Evolutionary conservation across 2,888 invertebrate genomes (phyloP).

Genomic region (Stenchaetothrips biformis): DNA sequence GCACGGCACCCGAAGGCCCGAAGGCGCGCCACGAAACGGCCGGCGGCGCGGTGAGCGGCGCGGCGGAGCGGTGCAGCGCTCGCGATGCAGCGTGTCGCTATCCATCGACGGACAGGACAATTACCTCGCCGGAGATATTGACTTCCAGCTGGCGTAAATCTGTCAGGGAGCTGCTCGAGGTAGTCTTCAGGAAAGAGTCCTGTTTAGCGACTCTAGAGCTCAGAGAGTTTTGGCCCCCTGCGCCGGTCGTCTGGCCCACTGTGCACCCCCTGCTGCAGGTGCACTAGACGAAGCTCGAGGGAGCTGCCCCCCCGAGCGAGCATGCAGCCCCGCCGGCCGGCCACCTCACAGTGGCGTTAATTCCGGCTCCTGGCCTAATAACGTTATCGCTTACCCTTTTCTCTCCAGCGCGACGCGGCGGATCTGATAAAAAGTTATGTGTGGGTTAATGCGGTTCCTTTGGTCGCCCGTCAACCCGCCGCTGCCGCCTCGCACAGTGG

Average conservation of each 20-base stretch:
- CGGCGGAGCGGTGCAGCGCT: not conserved
- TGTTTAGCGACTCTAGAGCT: too few species aligned
- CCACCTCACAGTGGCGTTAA: not conserved
- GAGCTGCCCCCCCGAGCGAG: not conserved
- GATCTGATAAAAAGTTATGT: constrained; percentile 23
- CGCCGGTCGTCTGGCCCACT: too few species aligned
- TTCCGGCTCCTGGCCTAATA: not conserved
- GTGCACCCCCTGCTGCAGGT: too few species aligned
- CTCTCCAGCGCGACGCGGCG: not conserved
- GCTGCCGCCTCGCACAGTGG: too few species aligned
- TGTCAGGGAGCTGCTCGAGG: too few species aligned
- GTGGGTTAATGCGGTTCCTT: constrained; percentile 12
- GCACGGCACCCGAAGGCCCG: too few species aligned
- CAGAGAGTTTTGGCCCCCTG: too few species aligned
- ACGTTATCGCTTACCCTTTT: not conserved
- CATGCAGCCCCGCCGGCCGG: not conserved
- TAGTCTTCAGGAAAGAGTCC: too few species aligned
- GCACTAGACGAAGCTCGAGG: not conserved
- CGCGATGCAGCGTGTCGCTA: not conserved
- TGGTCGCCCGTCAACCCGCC: not conserved
- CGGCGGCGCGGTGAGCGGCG: not conserved
- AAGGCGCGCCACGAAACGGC: too few species aligned
- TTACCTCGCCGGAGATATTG: too few species aligned
- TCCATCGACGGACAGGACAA: too few species aligned
- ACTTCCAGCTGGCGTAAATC: too few species aligned